Percentiles rank a stretch among this genome's conserved stretches.
These are phyloP conservation scores for Gasterosteus aculeatus DNA, from an alignment of 2,113 vertebrate genomes.

Conservation along the genomic window DNA sequence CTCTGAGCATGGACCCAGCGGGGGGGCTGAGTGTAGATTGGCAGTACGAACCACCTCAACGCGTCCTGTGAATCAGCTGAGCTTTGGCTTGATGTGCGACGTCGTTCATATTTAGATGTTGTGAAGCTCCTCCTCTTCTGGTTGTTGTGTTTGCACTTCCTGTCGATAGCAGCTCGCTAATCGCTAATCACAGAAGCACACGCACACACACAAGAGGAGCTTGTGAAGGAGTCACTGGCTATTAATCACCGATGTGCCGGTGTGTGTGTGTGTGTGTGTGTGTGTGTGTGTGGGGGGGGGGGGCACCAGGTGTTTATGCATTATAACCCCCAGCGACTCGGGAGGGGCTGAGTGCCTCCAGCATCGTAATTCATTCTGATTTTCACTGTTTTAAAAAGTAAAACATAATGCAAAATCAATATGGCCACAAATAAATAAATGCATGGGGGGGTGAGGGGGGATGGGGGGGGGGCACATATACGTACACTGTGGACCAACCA, in stretches of 20 bases:
- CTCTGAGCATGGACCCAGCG: slow-evolving; percentile 39
- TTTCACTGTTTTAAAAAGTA: background rate
- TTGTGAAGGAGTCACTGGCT: slow-evolving; percentile 22
- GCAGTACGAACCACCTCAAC: too few relatives aligned
- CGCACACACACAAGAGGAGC: slow-evolving; percentile 56
- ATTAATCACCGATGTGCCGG: slow-evolving; percentile 52
- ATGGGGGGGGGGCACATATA: too few relatives aligned
- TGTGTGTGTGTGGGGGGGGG: too few relatives aligned
- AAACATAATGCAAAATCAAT: background rate
- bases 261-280: background rate
- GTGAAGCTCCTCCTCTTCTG: slow-evolving; percentile 58
- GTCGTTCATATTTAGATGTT: slow-evolving; percentile 77
- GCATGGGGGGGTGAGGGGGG: background rate
- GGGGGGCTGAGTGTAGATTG: background rate
- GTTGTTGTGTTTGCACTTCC: slow-evolving; percentile 75
- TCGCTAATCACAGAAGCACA: slow-evolving; percentile 64
- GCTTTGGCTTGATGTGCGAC: slow-evolving; percentile 1
- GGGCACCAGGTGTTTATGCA: too few relatives aligned
- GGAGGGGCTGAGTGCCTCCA: background rate
- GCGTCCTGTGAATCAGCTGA: too few relatives aligned
- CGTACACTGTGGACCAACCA: slow-evolving; percentile 2
- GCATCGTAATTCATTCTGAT: background rate
- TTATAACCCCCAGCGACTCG: too few relatives aligned
- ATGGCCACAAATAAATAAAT: background rate
- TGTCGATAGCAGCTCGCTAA: slow-evolving; percentile 70